These are phyloP conservation scores for Gastrophryne carolinensis DNA, from an alignment of 2,797 vertebrate genomes.

Conservation along the genomic window DNA sequence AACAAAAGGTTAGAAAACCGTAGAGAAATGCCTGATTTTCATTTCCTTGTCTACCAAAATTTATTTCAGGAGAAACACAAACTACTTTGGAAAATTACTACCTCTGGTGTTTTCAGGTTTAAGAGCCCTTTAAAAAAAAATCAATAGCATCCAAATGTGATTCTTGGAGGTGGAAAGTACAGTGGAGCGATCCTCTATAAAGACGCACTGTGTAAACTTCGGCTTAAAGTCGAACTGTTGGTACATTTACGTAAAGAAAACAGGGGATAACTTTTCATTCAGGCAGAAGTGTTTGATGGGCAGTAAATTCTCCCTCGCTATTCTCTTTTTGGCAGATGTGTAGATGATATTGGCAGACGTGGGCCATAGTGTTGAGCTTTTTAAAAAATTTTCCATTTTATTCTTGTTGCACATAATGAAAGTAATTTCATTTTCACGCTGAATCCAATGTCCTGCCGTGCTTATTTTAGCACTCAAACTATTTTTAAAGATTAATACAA, in stretches of 20 bases:
- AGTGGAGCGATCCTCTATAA: slow-evolving; percentile 8
- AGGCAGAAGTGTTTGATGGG: not conserved
- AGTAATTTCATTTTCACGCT: not conserved
- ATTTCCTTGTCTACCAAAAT: slow-evolving; percentile 1
- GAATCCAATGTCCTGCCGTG: not conserved
- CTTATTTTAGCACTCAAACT: not conserved
- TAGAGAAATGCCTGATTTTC: slow-evolving; percentile 4
- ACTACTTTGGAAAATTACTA: slow-evolving; percentile 35
- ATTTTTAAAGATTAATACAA: not conserved
- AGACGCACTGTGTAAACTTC: slow-evolving; percentile 7
- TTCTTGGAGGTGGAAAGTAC: not conserved
- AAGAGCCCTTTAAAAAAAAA: slow-evolving; percentile 11
- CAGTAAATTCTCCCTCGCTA: slow-evolving; percentile 24
- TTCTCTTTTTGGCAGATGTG: slow-evolving; percentile 11
- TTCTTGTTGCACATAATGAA: not conserved
- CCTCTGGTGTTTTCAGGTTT: slow-evolving; percentile 14
- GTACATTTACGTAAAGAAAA: slow-evolving; percentile 14
- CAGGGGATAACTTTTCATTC: slow-evolving; percentile 1
- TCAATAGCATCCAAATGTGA: slow-evolving; percentile 3
- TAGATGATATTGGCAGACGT: slow-evolving; percentile 32
- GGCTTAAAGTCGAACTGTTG: not conserved
- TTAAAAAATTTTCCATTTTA: not conserved
- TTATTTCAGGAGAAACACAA: slow-evolving; percentile 30
- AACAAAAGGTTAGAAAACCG: not conserved
- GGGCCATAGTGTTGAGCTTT: not conserved